phyloP scores from a whole-genome alignment of 2,888 invertebrate species.

The Hypena proboscidalis region DNA sequence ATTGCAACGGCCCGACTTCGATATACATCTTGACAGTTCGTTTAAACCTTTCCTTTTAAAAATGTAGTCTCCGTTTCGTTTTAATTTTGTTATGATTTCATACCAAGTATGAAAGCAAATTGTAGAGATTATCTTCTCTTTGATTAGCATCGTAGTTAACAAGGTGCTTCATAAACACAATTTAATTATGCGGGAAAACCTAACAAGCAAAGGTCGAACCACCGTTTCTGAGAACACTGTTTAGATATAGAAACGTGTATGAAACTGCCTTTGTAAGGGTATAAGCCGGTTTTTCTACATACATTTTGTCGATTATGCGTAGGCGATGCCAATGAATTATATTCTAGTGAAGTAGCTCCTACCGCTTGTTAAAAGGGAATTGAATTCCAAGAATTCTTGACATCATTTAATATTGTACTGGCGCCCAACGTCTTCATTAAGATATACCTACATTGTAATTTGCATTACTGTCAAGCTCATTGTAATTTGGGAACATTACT shows the following conservation, averaged over 20 bases:
- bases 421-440: conserved; percentile 22
- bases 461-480: too few relatives aligned
- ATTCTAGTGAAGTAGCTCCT: conserved; percentile 18
- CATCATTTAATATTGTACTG: conserved; percentile 30
- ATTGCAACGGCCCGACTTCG: conserved; percentile 23
- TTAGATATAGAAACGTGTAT: conserved; percentile 6
- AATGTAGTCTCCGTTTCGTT: not conserved
- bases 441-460: too few relatives aligned
- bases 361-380: conserved; percentile 27
- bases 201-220: conserved; percentile 9
- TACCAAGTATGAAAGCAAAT: not conserved
- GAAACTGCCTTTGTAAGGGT: conserved; percentile 4
- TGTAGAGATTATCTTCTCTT: conserved; percentile 2
- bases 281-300: conserved; percentile 6
- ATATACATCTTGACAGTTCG: conserved; percentile 12
- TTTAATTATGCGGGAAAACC: conserved; percentile 20
- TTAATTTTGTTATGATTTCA: too few relatives aligned
- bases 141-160: not conserved
- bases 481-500: too few relatives aligned
- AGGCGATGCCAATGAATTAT: conserved; percentile 21
- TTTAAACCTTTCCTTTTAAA: conserved; percentile 16
- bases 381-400: conserved; percentile 39
- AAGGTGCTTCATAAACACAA: conserved; percentile 5
- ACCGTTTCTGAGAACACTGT: conserved; percentile 13
- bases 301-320: conserved; percentile 12